Evolutionary conservation across 2,797 vertebrate genomes (phyloP), one percentile per base, ranked within the genome.

Genomic region (Argya squamiceps): DNA sequence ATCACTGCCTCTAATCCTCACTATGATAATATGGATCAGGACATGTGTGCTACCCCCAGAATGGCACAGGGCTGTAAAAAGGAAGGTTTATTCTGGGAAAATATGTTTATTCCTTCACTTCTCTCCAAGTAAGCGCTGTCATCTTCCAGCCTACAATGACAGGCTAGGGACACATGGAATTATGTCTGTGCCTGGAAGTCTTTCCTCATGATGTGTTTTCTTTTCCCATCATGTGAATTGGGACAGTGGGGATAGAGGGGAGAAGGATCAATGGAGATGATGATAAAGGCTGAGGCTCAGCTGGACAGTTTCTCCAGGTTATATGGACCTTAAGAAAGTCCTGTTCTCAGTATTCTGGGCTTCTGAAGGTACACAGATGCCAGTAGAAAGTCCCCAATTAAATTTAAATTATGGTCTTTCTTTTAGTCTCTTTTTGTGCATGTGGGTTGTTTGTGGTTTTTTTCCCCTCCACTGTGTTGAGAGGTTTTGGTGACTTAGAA

Each of bases 181-280:
- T 69, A 9, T 26, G 14, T 27, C 32, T 62, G 6, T 34, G 15
- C 16, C 39, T 63, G 11, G 30, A 76, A 39, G 36, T 14, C 10
- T 85, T 74, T 74, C 60, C 47, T 65, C 30, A 19, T 65, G 13
- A 19, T 27, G 9, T 49, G n/a, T 27, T 68, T 88, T 58, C 37
- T 89, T 79, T 74, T 53, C 50, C 47, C 18, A 73, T 69, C 11
- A 4, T 4, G 17, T 55, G 47, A 37, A 21, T 49, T 55, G 30
- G 36, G 22, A 9, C 29, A 27, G 43, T 50, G 1, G 0, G 15
- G 6, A 8, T 15, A 5, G 30, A 20, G 12, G 7, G 9, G 9
- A 47, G 18, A 39, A 36, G 15, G 15, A 18, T 29, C 20, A 11
- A 26, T 46, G 23, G 44, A 36, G 30, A 16, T 34, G n/a, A 11